phyloP scores from a whole-genome alignment of 2,888 invertebrate species.

The Cinara cedri region DNA sequence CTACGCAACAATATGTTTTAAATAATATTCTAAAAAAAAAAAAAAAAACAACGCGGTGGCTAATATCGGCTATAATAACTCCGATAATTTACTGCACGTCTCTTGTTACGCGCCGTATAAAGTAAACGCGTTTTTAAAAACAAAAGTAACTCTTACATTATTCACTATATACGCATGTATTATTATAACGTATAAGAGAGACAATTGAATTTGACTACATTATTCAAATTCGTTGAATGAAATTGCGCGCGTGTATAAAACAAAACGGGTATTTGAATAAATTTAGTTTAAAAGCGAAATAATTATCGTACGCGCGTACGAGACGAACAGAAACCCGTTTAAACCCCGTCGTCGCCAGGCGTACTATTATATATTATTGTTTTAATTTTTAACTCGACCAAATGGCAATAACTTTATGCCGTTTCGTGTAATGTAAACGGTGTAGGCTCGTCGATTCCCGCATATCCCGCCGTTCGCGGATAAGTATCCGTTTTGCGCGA shows the following conservation, averaged over 20 bases:
- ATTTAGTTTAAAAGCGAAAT: constrained; percentile 23
- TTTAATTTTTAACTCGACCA: not conserved
- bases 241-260: not conserved
- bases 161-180: not conserved
- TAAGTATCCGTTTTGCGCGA: too few relatives aligned
- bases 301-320: constrained; percentile 21
- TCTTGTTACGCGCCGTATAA: too few relatives aligned
- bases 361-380: not conserved
- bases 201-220: constrained; percentile 38
- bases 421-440: too few relatives aligned
- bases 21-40: too few relatives aligned
- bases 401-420: too few relatives aligned
- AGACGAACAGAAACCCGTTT: constrained; percentile 28
- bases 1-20: too few relatives aligned
- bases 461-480: too few relatives aligned
- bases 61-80: too few relatives aligned
- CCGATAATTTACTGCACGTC: too few relatives aligned
- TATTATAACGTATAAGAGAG: not conserved
- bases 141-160: not conserved
- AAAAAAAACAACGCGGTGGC: too few relatives aligned
- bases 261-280: constrained; percentile 38
- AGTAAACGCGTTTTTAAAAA: not conserved
- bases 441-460: too few relatives aligned
- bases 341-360: not conserved
- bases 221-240: constrained; percentile 33